A percentile compares a stretch with the other conserved stretches of the same genome.
These are phyloP conservation scores for Brachionus plicatilis DNA, from an alignment of 1,140 invertebrate genomes.

Conservation along the genomic window DNA sequence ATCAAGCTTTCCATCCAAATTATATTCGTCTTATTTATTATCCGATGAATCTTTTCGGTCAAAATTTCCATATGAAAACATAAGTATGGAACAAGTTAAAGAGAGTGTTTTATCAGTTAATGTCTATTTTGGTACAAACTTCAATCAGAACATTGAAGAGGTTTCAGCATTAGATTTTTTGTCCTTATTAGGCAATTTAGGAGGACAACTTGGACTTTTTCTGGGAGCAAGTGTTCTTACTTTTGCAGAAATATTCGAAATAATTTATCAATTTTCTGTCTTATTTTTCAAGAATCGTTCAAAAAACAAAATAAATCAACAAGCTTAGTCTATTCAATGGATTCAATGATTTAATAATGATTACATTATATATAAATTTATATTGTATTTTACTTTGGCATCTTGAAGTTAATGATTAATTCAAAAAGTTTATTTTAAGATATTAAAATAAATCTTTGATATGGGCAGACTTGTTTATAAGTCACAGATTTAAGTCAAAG, in stretches of 20 bases:
- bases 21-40: not conserved
- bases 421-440: too few species aligned
- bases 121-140: constrained; percentile 1
- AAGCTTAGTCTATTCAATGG: not conserved
- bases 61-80: not conserved
- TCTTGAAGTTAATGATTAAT: too few species aligned
- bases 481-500: too few species aligned
- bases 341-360: not conserved
- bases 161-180: not conserved
- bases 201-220: constrained; percentile 22
- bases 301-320: not conserved
- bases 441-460: too few species aligned
- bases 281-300: not conserved
- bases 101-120: not conserved
- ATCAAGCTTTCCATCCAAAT: not conserved
- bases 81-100: not conserved
- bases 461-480: too few species aligned
- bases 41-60: not conserved
- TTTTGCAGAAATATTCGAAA: constrained; percentile 30
- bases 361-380: too few species aligned
- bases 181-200: not conserved
- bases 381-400: too few species aligned
- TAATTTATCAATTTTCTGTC: not conserved
- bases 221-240: constrained; percentile 1
- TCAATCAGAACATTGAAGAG: not conserved